phyloP scores from a whole-genome alignment of 2,888 invertebrate genomes.

The Ophioninae sp. region DNA sequence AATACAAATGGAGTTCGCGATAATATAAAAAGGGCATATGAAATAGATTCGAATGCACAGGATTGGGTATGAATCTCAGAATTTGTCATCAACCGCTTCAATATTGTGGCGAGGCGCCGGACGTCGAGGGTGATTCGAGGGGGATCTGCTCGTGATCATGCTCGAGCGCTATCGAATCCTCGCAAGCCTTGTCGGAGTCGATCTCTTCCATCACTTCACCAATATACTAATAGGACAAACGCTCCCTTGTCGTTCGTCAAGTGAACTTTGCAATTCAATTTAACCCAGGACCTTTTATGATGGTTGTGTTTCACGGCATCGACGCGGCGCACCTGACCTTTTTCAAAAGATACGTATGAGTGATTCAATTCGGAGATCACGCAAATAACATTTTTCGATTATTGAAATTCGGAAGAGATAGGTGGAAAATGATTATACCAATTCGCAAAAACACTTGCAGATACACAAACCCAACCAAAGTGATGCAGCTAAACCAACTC shows the following conservation, averaged over 20 bases:
- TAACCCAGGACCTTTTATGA: slow-evolving; percentile 81
- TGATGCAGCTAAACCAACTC: slow-evolving; percentile 89
- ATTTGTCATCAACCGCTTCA: slow-evolving; percentile 22
- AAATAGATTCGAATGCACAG: not conserved
- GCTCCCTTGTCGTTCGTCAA: slow-evolving; percentile 98
- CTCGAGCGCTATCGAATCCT: slow-evolving; percentile 91
- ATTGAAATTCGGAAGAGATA: too few relatives aligned
- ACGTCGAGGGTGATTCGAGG: slow-evolving; percentile 84
- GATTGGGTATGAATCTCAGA: slow-evolving; percentile 6
- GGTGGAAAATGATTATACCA: too few relatives aligned
- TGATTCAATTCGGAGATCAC: too few relatives aligned
- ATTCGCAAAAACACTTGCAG: too few relatives aligned
- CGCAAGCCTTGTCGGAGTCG: slow-evolving; percentile 93
- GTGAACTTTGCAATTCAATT: slow-evolving; percentile 96
- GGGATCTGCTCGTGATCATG: slow-evolving; percentile 92
- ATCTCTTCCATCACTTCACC: slow-evolving; percentile 94
- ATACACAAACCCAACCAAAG: too few relatives aligned
- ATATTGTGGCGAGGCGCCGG: slow-evolving; percentile 65
- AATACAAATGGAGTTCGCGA: slow-evolving; percentile 24
- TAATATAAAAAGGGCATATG: too few relatives aligned
- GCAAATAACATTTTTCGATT: too few relatives aligned
- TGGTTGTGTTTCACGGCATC: slow-evolving; percentile 78
- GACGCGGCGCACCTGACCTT: slow-evolving; percentile 76
- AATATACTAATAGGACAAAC: slow-evolving; percentile 96
- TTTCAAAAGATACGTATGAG: too few relatives aligned